These are phyloP conservation scores for Euura saliciscinereae DNA, from an alignment of 1,140 invertebrate genomes.

Conservation along the genomic window DNA sequence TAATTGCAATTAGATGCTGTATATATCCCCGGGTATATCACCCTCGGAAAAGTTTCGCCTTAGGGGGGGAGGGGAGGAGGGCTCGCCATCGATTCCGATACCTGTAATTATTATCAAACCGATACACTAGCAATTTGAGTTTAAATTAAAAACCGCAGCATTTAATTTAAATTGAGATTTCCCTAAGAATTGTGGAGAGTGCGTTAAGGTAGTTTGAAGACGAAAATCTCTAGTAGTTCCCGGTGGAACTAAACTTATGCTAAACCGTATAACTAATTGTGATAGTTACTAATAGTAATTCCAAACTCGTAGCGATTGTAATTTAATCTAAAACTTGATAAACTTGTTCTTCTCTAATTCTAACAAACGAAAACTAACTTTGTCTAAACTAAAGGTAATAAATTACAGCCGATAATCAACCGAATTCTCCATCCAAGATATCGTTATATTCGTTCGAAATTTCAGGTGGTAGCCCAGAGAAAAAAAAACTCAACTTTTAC, in stretches of 20 bases:
- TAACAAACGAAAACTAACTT: background rate
- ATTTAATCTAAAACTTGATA: background rate
- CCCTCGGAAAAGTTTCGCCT: constrained; percentile 16
- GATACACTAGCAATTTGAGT: constrained; percentile 15
- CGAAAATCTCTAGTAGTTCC: no score
- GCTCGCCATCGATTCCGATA: constrained; percentile 26
- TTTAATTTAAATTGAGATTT: background rate
- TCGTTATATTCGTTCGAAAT: no score
- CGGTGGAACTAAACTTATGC: background rate
- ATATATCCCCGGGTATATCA: constrained; percentile 21
- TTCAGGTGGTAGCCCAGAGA: no score
- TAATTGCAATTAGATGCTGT: constrained; percentile 45
- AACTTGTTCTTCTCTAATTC: constrained; percentile 5
- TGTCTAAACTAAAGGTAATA: background rate
- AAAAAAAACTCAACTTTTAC: no score
- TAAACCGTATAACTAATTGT: background rate
- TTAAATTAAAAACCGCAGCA: background rate
- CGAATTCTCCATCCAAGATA: no score
- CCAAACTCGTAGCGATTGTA: background rate
- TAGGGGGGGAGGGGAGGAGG: constrained; percentile 16
- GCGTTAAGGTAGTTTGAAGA: no score
- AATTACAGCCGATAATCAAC: background rate
- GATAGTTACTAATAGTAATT: background rate
- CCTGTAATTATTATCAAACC: constrained; percentile 39
- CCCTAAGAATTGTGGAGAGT: no score